These are phyloP conservation scores for Ictidomys tridecemlineatus DNA, from an alignment of 2,113 vertebrate genomes.

Conservation along the genomic window DNA sequence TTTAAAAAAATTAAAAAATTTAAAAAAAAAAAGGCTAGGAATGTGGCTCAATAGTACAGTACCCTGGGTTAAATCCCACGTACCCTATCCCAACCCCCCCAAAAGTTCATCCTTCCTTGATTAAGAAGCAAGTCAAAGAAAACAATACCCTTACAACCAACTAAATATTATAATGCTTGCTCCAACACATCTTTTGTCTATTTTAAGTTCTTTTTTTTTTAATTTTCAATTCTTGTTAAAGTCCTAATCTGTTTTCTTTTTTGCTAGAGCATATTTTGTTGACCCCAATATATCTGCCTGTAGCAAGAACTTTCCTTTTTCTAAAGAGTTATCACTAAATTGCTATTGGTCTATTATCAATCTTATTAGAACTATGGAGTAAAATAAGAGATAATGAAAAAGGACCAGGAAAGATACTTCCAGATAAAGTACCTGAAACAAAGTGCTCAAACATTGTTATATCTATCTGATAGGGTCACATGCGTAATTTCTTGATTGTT, in stretches of 20 bases:
- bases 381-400: not conserved
- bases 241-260: not conserved
- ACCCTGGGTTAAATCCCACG: no score
- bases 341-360: not conserved
- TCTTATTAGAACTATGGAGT: not conserved
- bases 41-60: no score
- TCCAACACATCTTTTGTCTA: not conserved
- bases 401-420: no score
- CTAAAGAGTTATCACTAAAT: not conserved
- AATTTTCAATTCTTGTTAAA: not conserved
- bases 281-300: not conserved
- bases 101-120: not conserved
- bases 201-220: not conserved
- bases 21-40: no score
- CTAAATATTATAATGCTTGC: not conserved
- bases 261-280: not conserved
- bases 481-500: conserved; percentile 43
- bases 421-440: not conserved
- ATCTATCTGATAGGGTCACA: not conserved
- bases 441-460: not conserved
- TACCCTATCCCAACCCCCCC: no score
- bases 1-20: no score
- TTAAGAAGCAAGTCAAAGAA: not conserved
- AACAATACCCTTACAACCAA: not conserved
- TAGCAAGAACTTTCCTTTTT: not conserved